Base-by-base conservation (phyloP, 2,888 invertebrate genomes). In the Ethmia dodecea region DNA sequence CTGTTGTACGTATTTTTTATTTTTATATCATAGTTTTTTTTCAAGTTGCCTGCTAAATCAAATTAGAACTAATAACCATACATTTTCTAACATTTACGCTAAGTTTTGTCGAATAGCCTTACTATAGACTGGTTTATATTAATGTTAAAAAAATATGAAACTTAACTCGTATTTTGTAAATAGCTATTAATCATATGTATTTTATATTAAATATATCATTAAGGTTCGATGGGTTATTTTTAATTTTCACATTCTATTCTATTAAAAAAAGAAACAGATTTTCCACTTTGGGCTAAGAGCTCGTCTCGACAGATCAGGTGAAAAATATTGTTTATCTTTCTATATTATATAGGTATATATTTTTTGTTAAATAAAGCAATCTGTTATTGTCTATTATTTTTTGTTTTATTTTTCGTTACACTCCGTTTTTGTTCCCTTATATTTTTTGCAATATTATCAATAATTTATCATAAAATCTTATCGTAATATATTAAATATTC, bases 331-430 rank as follows among this genome's bases (percentile, higher is more conserved):
- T 83, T 83, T 84, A 68, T 26, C 26, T 63, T 57, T 80, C 72
- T 79, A 78, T 81, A 84, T 83, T 80, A 80, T 81, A 81, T 84
- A 83, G 84, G 83, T 84, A 81, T 84, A 83, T 84, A 83, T 84
- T 84, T 84, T 84, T 86, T 86, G 86, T 86, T 86, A 84, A 84
- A 86, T 86, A 86, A 86, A 86, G 80, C 81, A 84, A 83, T 78
- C 77, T 83, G 86, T 86, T 86, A 86, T 84, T 83, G 83, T 84
- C 81, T 74, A 78, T 66, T 52, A 41, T 59, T 57, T 74, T 78
- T 83, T 65, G 69, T 78, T 81, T 86, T 75, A 73, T 79, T 81
- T 81, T 76, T 59, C 59, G 6, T 58, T 63, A 47, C 47, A 54
- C 61, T 65, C 61, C 56, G 49, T 22, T 46, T 55, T 46, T 49